A percentile compares a stretch with the other conserved stretches of the same genome.
Evolutionary conservation across 2,888 invertebrate genomes (phyloP).

Genomic region (Pandemis corylana): DNA sequence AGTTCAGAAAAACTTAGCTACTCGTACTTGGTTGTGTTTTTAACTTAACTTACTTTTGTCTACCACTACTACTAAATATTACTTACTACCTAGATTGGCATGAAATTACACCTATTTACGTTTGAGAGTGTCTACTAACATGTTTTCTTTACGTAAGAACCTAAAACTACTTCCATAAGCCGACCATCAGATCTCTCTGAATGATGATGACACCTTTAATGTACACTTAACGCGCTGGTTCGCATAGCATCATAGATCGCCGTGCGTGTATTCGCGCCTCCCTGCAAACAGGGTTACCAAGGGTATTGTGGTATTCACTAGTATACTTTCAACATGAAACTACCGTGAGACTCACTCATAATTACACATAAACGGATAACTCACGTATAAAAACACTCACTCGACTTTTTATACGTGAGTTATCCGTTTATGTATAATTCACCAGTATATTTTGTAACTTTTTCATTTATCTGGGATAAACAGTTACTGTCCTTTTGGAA

Average conservation of each 20-base stretch:
- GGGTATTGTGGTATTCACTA: not conserved
- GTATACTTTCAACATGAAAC: too few relatives aligned
- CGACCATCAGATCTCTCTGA: slow-evolving; percentile 6
- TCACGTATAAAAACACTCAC: too few relatives aligned
- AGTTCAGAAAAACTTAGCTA: too few relatives aligned
- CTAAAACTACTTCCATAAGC: not conserved
- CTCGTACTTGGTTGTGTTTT: too few relatives aligned
- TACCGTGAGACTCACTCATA: too few relatives aligned
- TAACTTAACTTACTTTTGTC: too few relatives aligned
- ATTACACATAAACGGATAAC: too few relatives aligned
- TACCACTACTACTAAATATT: not conserved
- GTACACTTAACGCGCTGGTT: slow-evolving; percentile 4
- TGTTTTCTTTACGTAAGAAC: not conserved
- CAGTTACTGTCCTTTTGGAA: too few relatives aligned
- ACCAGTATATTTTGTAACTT: not conserved
- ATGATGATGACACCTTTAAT: slow-evolving; percentile 19
- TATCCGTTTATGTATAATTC: too few relatives aligned
- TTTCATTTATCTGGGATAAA: not conserved
- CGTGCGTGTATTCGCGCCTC: slow-evolving; percentile 3
- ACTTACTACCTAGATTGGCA: not conserved
- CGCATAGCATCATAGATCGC: slow-evolving; percentile 18
- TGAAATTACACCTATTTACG: not conserved
- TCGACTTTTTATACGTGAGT: too few relatives aligned
- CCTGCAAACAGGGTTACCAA: not conserved
- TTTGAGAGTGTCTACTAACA: not conserved